Percentiles rank a stretch among this genome's conserved stretches.
These are phyloP conservation scores for Agonopterix subpropinquella DNA, from an alignment of 2,888 invertebrate genomes.

Conservation along the genomic window DNA sequence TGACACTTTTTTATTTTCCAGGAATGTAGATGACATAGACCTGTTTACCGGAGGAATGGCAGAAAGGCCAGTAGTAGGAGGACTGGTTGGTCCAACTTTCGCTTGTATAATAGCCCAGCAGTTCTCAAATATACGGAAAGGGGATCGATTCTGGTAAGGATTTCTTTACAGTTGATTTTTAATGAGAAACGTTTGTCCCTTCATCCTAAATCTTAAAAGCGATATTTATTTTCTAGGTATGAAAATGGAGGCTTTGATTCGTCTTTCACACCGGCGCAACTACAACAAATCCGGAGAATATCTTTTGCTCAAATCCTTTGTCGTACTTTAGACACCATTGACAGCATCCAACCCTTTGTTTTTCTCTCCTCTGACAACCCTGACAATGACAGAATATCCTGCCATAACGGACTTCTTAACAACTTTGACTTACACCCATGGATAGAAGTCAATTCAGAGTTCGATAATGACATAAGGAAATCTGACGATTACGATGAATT, in stretches of 20 bases:
- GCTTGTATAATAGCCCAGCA: constrained; percentile 93
- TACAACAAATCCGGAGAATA: constrained; percentile 82
- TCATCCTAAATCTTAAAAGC: neutral
- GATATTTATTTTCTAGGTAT: constrained; percentile 64
- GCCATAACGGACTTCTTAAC: constrained; percentile 69
- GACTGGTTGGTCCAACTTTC: constrained; percentile 90
- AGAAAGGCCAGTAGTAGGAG: constrained; percentile 86
- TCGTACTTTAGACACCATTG: constrained; percentile 78
- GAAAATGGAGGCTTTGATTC: constrained; percentile 85
- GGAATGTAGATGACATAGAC: constrained; percentile 88
- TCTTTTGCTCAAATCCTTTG: constrained; percentile 85
- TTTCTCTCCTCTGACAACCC: constrained; percentile 78
- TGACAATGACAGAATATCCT: constrained; percentile 76
- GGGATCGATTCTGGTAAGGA: constrained; percentile 84
- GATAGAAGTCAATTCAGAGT: constrained; percentile 68
- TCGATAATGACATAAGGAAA: constrained; percentile 54
- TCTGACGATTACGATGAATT: constrained; percentile 31
- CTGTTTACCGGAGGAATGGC: constrained; percentile 89
- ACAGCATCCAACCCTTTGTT: constrained; percentile 82
- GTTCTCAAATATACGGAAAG: constrained; percentile 85
- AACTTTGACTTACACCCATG: constrained; percentile 78
- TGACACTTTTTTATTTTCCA: constrained; percentile 20
- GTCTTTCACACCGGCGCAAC: constrained; percentile 84
- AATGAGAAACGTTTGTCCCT: neutral
- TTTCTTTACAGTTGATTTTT: neutral